These are phyloP conservation scores for Musca domestica DNA, from an alignment of 1,140 invertebrate genomes.

Conservation along the genomic window DNA sequence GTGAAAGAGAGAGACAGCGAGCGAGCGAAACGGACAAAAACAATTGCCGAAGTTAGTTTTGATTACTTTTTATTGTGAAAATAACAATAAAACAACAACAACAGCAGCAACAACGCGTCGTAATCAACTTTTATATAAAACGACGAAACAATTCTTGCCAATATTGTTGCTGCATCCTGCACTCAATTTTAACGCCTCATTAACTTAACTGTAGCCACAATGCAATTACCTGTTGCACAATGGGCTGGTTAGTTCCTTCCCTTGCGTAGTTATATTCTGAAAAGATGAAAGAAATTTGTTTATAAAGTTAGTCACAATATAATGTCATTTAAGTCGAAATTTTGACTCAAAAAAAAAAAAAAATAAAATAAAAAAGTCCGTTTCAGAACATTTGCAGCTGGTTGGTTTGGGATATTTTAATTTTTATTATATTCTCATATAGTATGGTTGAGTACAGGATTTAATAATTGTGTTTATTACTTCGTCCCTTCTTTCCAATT, in stretches of 20 bases:
- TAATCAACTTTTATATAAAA: neutral
- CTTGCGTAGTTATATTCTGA: neutral
- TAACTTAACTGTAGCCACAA: slow-evolving; percentile 36
- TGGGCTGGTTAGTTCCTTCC: neutral
- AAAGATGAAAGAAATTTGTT: no score
- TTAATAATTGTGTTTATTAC: no score
- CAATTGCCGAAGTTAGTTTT: slow-evolving; percentile 21
- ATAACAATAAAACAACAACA: neutral
- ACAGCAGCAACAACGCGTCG: neutral
- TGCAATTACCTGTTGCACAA: neutral
- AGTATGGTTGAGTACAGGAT: no score
- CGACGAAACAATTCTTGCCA: neutral
- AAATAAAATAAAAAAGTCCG: no score
- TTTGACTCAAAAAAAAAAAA: no score
- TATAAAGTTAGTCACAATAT: no score
- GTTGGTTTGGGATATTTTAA: no score
- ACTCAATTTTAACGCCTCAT: slow-evolving; percentile 52
- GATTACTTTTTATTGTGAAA: slow-evolving; percentile 15
- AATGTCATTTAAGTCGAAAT: no score
- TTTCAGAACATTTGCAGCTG: no score
- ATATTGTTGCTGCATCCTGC: slow-evolving; percentile 22
- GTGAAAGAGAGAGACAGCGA: no score
- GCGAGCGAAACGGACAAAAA: neutral
- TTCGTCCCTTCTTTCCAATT: no score
- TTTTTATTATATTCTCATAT: no score